A percentile compares a stretch with the other conserved stretches of the same genome.
phyloP scores from a whole-genome alignment of 92 coral and sea anemone species.

The Zoanthus sociatus region DNA sequence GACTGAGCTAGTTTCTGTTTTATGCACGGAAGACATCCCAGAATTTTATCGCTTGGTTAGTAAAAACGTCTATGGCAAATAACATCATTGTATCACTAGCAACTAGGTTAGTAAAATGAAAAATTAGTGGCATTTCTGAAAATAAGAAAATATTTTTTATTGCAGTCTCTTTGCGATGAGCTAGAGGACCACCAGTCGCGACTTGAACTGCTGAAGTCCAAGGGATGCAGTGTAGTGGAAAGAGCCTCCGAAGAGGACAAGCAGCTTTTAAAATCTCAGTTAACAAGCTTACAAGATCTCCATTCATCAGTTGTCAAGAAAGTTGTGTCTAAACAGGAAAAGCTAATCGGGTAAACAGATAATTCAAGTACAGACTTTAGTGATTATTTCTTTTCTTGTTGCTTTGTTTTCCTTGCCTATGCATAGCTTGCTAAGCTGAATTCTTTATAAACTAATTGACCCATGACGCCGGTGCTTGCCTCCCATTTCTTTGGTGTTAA shows the following conservation, averaged over 20 bases:
- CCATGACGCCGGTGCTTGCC: too few species aligned
- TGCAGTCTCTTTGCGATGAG: constrained; percentile 79
- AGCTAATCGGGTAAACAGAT: constrained; percentile 56
- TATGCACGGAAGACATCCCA: too few species aligned
- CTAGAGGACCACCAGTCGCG: constrained; percentile 73
- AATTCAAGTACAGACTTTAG: neutral
- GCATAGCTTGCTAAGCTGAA: too few species aligned
- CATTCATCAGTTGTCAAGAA: constrained; percentile 77
- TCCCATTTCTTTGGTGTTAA: too few species aligned
- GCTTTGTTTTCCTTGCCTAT: too few species aligned
- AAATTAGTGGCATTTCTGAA: too few species aligned
- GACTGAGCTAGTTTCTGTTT: too few species aligned
- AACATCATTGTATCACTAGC: too few species aligned
- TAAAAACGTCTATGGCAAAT: too few species aligned
- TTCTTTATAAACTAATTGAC: too few species aligned
- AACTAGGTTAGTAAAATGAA: too few species aligned
- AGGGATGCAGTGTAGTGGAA: constrained; percentile 65
- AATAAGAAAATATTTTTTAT: neutral
- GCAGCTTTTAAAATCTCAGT: constrained; percentile 67
- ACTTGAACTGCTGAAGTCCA: constrained; percentile 62
- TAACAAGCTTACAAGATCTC: constrained; percentile 67
- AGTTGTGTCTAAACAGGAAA: constrained; percentile 85
- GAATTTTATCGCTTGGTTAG: too few species aligned
- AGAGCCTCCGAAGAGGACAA: constrained; percentile 75
- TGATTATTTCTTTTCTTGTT: neutral